Evolutionary conservation across 2,113 vertebrate genomes (phyloP), one percentile per base, ranked within the genome.

Genomic region (Myocastor coypus): DNA sequence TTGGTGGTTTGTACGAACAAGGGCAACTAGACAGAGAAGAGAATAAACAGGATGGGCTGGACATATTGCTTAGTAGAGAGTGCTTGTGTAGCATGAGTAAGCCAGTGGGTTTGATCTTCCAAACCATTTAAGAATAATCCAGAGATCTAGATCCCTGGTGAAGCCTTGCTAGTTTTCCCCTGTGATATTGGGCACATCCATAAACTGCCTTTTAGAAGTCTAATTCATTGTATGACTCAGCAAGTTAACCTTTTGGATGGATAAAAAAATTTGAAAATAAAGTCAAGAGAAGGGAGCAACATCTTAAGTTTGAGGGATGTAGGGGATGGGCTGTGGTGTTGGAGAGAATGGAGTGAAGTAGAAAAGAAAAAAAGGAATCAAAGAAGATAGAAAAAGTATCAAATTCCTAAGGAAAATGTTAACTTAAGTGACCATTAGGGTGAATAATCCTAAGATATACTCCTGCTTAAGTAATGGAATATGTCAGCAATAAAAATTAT

Each of bases 191-290:
- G 40, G 30, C 7, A 97, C 88, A 55, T 89, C 32, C 50, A 55
- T 46, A 40, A 86, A 69, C 59, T 92, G 24, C 57, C 42, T 92
- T 92, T 75, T 59, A 80, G 88, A 91, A 84, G 82, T 85, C 91
- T 94, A 55, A 91, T 55, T 92, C 40, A 26, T 89, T 73, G 71
- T 75, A 85, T 81, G 46, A 66, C 32, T 52, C 34, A 61, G 34
- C 42, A 94, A 75, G 34, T 81, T 82, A 68, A 57, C 4, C 13
- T 34, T 94, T 94, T 77, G 68, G 57, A 85, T 63, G 87, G 28
- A 90, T 66, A 80, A 87, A 75, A 75, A 32, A 73, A 80, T 86
- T 92, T 16, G 52, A 64, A 91, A 55, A 26, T 3, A 19, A 34
- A 57, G 17, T 55, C 11, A 19, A 42, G 26, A 73, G 87, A 10